A percentile compares a stretch with the other conserved stretches of the same genome.
Evolutionary conservation across 2,888 invertebrate species (phyloP).

Genomic region (Sphecodes monilicornis): DNA sequence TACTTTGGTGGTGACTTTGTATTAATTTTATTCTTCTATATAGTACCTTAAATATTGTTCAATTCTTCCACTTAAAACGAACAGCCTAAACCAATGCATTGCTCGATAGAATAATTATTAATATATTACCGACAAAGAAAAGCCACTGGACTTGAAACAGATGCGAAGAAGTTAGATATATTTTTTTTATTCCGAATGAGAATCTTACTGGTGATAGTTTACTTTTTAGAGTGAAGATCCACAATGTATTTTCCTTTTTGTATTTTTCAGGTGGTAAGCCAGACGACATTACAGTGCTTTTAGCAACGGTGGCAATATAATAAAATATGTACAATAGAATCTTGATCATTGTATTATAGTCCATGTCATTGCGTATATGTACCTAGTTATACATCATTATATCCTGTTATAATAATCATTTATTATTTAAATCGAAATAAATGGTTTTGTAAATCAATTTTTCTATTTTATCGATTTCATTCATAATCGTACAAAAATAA

Average conservation of each 20-base stretch:
- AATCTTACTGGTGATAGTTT: background rate
- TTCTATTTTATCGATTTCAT: constrained; percentile 36
- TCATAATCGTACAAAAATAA: background rate
- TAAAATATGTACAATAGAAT: constrained; percentile 79
- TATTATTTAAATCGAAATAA: constrained; percentile 78
- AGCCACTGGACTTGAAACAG: background rate
- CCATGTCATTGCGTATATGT: constrained; percentile 82
- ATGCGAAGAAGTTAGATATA: background rate
- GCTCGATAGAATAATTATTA: background rate
- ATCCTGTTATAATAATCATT: constrained; percentile 75
- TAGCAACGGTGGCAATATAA: constrained; percentile 93
- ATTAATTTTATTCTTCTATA: constrained; percentile 10
- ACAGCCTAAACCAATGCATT: constrained; percentile 15
- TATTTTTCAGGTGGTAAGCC: constrained; percentile 96
- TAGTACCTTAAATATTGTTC: constrained; percentile 18
- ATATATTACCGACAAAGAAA: background rate
- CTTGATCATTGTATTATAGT: constrained; percentile 83
- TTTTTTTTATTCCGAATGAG: background rate
- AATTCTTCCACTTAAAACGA: constrained; percentile 34
- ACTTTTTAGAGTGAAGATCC: background rate
- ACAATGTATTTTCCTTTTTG: constrained; percentile 23
- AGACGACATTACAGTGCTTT: constrained; percentile 98
- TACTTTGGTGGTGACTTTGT: constrained; percentile 43
- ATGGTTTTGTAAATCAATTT: constrained; percentile 73
- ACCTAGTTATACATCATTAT: constrained; percentile 78